phyloP scores from a whole-genome alignment of 2,888 invertebrate species.

The Heliconius ismenius region DNA sequence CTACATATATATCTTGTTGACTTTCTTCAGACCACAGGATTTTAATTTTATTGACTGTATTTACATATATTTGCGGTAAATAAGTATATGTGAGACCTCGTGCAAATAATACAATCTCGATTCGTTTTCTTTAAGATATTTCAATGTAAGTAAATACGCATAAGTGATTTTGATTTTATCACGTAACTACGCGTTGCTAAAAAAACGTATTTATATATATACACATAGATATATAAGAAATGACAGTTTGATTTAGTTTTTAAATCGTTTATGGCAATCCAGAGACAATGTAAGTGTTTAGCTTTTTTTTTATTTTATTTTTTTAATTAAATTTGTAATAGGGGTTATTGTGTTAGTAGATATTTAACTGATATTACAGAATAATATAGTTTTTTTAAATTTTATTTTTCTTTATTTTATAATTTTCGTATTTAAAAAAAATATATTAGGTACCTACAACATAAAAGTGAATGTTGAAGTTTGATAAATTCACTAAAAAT shows the following conservation, averaged over 20 bases:
- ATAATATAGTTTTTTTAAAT: neutral
- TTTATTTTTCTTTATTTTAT: neutral
- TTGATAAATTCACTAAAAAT: too few species aligned
- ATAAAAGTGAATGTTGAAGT: neutral
- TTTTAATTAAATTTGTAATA: too few species aligned
- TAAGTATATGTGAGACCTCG: slow-evolving; percentile 3
- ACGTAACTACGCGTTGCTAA: slow-evolving; percentile 9
- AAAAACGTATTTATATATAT: neutral
- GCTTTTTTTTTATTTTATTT: neutral
- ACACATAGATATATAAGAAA: neutral
- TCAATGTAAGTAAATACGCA: slow-evolving; percentile 15
- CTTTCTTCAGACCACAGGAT: neutral
- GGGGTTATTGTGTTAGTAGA: neutral
- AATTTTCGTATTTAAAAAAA: neutral
- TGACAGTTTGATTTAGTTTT: neutral
- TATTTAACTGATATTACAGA: neutral
- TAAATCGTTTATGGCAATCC: slow-evolving; percentile 9
- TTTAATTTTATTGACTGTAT: neutral
- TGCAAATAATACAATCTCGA: slow-evolving; percentile 5
- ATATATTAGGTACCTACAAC: neutral
- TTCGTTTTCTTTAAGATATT: neutral
- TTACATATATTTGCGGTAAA: neutral
- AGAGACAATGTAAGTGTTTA: slow-evolving; percentile 23
- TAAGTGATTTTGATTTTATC: neutral
- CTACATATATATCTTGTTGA: neutral